Evolutionary conservation across 2,113 vertebrate species (phyloP).

Genomic region (Macheiramphus alcinus): DNA sequence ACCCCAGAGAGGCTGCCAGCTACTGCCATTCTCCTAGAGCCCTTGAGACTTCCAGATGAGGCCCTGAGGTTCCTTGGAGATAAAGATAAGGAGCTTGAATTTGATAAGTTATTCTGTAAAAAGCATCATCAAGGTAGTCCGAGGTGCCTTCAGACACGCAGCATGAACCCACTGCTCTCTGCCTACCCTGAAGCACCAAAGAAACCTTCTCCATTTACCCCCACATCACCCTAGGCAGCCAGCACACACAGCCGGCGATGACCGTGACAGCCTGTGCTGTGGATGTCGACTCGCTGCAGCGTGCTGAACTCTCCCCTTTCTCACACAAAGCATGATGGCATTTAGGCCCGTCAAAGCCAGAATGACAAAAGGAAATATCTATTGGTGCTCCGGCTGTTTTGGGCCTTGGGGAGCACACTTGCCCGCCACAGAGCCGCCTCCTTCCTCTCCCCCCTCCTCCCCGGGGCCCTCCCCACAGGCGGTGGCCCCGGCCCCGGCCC

Average conservation of each 20-base stretch:
- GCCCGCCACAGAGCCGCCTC: rapidly evolving
- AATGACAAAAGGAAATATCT: background rate
- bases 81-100: background rate
- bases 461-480: too few relatives aligned
- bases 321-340: background rate
- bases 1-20: background rate
- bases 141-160: background rate
- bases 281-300: rapidly evolving
- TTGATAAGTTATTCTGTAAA: background rate
- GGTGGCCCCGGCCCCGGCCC: too few relatives aligned
- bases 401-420: rapidly evolving
- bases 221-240: rapidly evolving
- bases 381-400: background rate
- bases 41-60: background rate
- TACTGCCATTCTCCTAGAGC: background rate
- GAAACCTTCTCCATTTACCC: background rate
- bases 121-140: background rate
- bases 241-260: rapidly evolving
- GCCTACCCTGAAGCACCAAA: background rate
- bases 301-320: background rate
- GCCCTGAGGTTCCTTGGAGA: background rate
- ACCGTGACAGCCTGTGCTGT: background rate
- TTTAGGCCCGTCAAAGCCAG: background rate
- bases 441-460: too few relatives aligned
- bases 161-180: background rate